These are phyloP conservation scores for Aramus guarauna DNA, from an alignment of 2,113 vertebrate species.

Conservation along the genomic window DNA sequence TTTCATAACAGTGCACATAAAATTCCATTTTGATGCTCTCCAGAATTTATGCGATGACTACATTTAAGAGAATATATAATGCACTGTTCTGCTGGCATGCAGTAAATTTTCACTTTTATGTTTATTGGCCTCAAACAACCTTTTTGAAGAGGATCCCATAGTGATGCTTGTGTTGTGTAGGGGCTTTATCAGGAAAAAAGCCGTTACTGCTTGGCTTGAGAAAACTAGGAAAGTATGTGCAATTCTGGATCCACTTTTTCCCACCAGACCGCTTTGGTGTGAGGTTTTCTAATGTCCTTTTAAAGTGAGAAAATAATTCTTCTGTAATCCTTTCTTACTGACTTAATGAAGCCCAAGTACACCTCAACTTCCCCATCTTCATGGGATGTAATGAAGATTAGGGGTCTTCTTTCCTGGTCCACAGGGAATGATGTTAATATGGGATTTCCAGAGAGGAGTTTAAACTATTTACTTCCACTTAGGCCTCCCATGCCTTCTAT, in stretches of 20 bases:
- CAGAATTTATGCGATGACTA: neutral
- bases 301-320: neutral
- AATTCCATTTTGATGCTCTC: neutral
- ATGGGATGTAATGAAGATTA: too few species aligned
- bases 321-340: neutral
- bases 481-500: neutral
- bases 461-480: neutral
- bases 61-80: neutral
- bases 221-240: neutral
- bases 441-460: neutral
- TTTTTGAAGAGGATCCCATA: neutral
- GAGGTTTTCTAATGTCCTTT: neutral
- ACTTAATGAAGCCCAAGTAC: neutral
- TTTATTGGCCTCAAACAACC: neutral
- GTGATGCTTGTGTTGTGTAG: neutral
- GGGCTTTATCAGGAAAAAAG: neutral
- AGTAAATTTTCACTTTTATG: neutral
- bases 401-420: neutral
- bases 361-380: neutral
- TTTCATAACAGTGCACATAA: conserved; percentile 35
- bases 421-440: neutral
- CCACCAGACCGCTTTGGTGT: neutral
- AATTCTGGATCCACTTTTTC: neutral
- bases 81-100: neutral
- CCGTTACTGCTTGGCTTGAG: neutral